phyloP scores from a whole-genome alignment of 2,888 invertebrate genomes.

The Drosophila nr. perissopoda region DNA sequence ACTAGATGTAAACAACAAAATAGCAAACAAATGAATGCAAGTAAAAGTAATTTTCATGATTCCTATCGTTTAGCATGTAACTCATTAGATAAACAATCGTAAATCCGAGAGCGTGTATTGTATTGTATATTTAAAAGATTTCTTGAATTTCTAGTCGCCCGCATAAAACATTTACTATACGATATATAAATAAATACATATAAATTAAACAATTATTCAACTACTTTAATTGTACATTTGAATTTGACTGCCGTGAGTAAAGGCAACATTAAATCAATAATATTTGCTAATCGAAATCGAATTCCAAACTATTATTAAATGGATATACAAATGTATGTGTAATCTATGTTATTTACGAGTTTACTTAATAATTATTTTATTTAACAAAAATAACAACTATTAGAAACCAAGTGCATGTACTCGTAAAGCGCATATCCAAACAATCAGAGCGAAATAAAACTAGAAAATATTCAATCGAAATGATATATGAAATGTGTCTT shows the following conservation, averaged over 20 bases:
- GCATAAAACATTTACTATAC: conserved; percentile 73
- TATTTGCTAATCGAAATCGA: conserved; percentile 41
- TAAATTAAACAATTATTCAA: conserved; percentile 51
- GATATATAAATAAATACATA: conserved; percentile 30
- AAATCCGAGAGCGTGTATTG: conserved; percentile 59
- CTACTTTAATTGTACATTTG: conserved; percentile 51
- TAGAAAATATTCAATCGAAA: conserved; percentile 66
- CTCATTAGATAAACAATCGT: conserved; percentile 60
- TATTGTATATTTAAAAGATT: conserved; percentile 65
- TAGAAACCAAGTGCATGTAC: conserved; percentile 59
- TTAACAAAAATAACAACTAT: conserved; percentile 35
- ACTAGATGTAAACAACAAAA: conserved; percentile 47
- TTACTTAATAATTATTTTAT: conserved; percentile 30
- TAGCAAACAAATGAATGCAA: conserved; percentile 48
- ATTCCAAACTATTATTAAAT: conserved; percentile 22
- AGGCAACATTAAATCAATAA: conserved; percentile 26
- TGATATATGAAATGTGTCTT: not conserved
- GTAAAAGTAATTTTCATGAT: conserved; percentile 76
- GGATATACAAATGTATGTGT: conserved; percentile 13
- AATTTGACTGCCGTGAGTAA: conserved; percentile 42
- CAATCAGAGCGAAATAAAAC: conserved; percentile 77
- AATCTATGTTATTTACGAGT: conserved; percentile 42
- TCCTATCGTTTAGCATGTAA: conserved; percentile 73
- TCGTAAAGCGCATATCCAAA: conserved; percentile 66
- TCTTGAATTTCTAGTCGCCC: conserved; percentile 79